Conservation (phyloP, 2,888 invertebrate species). For the Masnerella sp. region DNA sequence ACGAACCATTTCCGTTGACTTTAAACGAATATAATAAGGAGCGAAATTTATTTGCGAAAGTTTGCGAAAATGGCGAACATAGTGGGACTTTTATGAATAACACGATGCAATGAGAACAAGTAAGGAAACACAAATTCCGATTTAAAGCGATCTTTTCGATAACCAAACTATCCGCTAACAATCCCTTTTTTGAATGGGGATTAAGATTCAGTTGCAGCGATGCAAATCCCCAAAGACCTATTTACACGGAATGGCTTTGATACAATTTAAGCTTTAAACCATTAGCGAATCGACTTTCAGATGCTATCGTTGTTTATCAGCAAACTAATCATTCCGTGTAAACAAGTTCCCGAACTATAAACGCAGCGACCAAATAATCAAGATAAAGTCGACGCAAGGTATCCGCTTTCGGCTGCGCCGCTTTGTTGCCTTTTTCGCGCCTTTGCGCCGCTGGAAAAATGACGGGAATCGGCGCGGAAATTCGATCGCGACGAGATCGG, state of each 20-base stretch:
- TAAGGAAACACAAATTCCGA: not conserved
- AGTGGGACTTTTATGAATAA: too few relatives aligned
- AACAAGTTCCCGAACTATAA: constrained; percentile 52
- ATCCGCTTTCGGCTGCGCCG: constrained; percentile 19
- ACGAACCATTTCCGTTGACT: too few relatives aligned
- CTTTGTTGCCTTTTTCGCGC: constrained; percentile 19
- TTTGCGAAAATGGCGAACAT: too few relatives aligned
- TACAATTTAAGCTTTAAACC: constrained; percentile 52
- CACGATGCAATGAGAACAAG: not conserved
- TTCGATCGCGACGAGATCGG: constrained; percentile 52
- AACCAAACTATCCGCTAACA: constrained; percentile 20
- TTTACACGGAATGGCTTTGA: constrained; percentile 43
- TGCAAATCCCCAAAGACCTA: constrained; percentile 42
- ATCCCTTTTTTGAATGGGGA: constrained; percentile 20
- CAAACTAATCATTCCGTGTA: constrained; percentile 51
- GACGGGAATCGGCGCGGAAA: constrained; percentile 41
- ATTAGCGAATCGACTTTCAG: constrained; percentile 52
- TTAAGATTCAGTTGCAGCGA: constrained; percentile 30
- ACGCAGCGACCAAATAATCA: constrained; percentile 31
- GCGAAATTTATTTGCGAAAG: too few relatives aligned
- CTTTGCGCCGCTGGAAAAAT: constrained; percentile 8
- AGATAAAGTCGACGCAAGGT: constrained; percentile 21
- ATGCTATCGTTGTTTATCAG: constrained; percentile 52
- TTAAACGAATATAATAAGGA: too few relatives aligned
- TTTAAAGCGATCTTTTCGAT: constrained; percentile 11